Evolutionary conservation across 30 jellyfish, hydroid and myxozoan genomes (phyloP).

Genomic region (Rhopilema esculentum): DNA sequence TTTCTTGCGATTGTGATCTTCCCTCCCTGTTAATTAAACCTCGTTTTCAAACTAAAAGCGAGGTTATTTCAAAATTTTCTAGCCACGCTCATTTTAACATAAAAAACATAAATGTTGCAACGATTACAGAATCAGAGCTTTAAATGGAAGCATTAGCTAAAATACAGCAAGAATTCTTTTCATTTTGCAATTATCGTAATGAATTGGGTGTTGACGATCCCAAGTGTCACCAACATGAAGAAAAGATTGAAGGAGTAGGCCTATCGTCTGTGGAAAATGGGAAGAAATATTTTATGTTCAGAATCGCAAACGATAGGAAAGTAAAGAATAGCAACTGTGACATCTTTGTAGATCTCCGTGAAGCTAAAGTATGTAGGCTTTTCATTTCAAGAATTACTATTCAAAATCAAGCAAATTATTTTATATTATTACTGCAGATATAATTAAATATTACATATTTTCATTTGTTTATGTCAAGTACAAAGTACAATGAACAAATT

Average conservation of each 20-base stretch:
- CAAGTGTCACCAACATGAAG: neutral
- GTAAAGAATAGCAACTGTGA: neutral
- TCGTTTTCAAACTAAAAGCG: neutral
- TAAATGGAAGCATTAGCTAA: neutral
- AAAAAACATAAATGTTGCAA: no score
- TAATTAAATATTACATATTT: no score
- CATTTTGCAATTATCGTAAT: neutral
- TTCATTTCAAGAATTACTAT: no score
- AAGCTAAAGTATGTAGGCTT: neutral
- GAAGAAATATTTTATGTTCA: neutral
- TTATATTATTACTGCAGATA: no score
- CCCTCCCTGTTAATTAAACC: neutral
- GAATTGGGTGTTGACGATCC: neutral
- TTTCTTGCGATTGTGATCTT: neutral
- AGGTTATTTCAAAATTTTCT: neutral
- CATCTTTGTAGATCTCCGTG: neutral
- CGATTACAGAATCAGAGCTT: neutral
- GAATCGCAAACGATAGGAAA: constrained; percentile 28
- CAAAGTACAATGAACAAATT: no score
- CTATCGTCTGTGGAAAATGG: neutral
- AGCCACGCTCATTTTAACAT: no score
- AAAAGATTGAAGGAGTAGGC: neutral
- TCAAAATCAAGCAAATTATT: no score
- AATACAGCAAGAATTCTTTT: neutral
- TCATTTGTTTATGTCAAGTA: no score